A percentile compares a stretch with the other conserved stretches of the same genome.
Evolutionary conservation across 2,113 vertebrate genomes (phyloP).

Genomic region (Blennius ocellaris): DNA sequence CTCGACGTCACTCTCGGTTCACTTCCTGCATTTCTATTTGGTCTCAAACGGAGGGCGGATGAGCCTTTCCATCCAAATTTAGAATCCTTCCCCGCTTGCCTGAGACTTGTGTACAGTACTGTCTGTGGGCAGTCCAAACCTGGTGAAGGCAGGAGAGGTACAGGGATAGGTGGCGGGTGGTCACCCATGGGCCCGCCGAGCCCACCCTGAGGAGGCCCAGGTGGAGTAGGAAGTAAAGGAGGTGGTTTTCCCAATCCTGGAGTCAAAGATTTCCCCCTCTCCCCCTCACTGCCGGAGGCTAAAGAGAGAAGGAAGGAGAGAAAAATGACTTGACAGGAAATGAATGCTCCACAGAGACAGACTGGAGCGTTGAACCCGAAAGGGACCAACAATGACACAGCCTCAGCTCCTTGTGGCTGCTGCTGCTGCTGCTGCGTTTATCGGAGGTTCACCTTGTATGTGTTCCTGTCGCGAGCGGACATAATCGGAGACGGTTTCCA

Average conservation of each 20-base stretch:
- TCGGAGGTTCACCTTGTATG: constrained; percentile 71
- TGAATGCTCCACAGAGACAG: background rate
- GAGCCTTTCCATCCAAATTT: too few species aligned
- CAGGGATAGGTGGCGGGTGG: constrained; percentile 42
- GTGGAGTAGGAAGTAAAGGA: constrained; percentile 79
- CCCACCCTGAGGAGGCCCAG: constrained; percentile 43
- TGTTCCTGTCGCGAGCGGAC: constrained; percentile 77
- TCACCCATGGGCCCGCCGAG: constrained; percentile 44
- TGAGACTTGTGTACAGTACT: too few species aligned
- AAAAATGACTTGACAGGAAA: background rate
- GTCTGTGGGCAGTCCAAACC: constrained; percentile 64
- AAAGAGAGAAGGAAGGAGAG: background rate
- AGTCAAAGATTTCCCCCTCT: constrained; percentile 60
- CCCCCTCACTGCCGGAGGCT: constrained; percentile 56
- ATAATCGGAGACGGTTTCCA: constrained; percentile 76
- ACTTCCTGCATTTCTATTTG: too few species aligned
- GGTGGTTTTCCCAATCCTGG: constrained; percentile 74
- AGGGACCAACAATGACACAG: background rate
- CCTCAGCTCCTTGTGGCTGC: too few species aligned
- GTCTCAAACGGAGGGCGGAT: too few species aligned
- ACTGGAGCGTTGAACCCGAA: background rate
- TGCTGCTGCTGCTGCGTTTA: background rate
- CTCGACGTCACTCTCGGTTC: too few species aligned
- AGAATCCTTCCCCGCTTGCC: too few species aligned
- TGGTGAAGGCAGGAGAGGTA: constrained; percentile 71